Evolutionary conservation across 2,797 vertebrate genomes (phyloP).

Genomic region (Notamacropus eugenii): DNA sequence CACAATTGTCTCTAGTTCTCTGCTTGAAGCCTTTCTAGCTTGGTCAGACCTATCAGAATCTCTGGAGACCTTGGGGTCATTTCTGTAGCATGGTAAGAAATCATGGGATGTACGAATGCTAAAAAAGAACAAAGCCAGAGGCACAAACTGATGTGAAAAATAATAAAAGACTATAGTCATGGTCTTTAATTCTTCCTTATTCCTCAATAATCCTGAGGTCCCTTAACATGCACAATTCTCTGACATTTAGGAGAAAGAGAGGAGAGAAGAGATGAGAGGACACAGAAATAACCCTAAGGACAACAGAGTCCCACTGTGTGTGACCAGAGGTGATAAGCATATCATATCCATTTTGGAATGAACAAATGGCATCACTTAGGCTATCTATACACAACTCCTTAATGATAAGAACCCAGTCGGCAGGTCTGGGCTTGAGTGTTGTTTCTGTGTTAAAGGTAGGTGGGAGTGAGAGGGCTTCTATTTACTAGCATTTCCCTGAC

Average conservation of each 20-base stretch:
- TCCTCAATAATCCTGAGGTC: conserved; percentile 17
- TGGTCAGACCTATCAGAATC: neutral
- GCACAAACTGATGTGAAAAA: conserved; percentile 32
- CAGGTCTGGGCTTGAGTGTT: neutral
- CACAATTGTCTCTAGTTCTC: neutral
- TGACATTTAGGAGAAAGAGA: neutral
- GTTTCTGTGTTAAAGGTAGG: neutral
- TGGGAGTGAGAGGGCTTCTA: neutral
- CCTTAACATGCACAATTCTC: neutral
- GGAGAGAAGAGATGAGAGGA: neutral
- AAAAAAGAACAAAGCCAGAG: conserved; percentile 34
- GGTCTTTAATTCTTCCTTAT: conserved; percentile 26
- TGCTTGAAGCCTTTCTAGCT: neutral
- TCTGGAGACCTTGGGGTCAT: neutral
- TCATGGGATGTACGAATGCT: neutral
- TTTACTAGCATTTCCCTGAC: neutral
- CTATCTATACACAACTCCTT: neutral
- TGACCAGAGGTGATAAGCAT: neutral
- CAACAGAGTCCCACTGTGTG: neutral
- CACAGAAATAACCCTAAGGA: neutral
- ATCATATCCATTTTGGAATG: neutral
- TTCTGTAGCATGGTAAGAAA: neutral
- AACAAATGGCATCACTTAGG: neutral
- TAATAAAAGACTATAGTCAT: neutral
- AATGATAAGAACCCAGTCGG: neutral